Conservation (phyloP, 2,113 vertebrate species). For the Hassar affinis region DNA sequence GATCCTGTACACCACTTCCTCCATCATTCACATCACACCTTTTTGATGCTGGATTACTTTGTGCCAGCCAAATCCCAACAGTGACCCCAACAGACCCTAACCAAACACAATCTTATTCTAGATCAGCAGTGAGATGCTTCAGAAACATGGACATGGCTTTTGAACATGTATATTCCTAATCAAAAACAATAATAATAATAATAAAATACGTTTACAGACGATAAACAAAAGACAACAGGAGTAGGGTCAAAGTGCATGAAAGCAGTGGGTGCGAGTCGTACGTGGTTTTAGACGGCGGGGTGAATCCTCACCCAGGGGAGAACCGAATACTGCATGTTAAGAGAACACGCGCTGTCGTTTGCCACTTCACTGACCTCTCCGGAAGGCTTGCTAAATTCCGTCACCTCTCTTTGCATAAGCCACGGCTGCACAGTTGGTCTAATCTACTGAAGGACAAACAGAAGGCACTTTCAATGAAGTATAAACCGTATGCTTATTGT, state of each 20-base stretch:
- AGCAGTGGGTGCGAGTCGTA: conserved; percentile 1
- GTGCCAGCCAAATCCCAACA: neutral
- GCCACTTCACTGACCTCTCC: conserved; percentile 34
- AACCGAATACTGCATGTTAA: conserved; percentile 51
- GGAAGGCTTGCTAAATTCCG: conserved; percentile 57
- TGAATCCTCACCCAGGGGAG: conserved; percentile 9
- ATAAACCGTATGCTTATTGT: conserved; percentile 17
- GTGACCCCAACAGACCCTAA: neutral
- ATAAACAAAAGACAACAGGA: neutral
- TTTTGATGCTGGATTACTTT: neutral
- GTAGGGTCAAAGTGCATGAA: neutral
- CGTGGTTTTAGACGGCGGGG: neutral
- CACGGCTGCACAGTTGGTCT: conserved; percentile 64
- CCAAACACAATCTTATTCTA: neutral
- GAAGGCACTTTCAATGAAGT: conserved; percentile 77
- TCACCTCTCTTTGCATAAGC: conserved; percentile 54
- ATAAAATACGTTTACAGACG: neutral
- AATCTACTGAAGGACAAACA: conserved; percentile 71
- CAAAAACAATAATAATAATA: conserved; percentile 8
- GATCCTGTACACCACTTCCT: conserved; percentile 62
- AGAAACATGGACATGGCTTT: neutral
- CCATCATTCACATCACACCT: neutral
- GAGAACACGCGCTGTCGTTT: conserved; percentile 45
- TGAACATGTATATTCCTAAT: conserved; percentile 24
- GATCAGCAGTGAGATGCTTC: neutral